phyloP scores from a whole-genome alignment of 2,797 vertebrate genomes.

The Loris lydekkerianus region DNA sequence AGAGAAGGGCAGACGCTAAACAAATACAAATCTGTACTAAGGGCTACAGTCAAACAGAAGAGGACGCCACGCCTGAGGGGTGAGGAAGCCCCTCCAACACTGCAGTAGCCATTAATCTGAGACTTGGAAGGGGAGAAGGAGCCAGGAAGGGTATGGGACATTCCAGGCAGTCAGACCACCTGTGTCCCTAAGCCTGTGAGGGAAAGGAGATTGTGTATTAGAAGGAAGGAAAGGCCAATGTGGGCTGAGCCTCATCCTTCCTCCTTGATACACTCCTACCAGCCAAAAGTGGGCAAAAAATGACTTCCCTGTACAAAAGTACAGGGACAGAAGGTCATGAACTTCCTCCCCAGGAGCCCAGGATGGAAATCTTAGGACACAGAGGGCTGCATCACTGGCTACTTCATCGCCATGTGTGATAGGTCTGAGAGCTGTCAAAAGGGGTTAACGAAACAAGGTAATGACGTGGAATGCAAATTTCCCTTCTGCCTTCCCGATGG shows the following conservation, averaged over 20 bases:
- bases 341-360: background rate
- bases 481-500: background rate
- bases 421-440: background rate
- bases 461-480: background rate
- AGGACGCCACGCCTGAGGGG: background rate
- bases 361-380: background rate
- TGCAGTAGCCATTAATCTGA: background rate
- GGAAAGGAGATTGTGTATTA: background rate
- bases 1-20: background rate
- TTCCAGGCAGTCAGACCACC: background rate
- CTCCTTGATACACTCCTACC: background rate
- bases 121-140: background rate
- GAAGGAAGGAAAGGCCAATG: background rate
- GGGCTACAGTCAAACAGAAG: background rate
- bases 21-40: background rate
- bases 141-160: background rate
- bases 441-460: background rate
- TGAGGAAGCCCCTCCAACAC: background rate
- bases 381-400: background rate
- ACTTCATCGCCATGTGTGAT: background rate
- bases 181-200: background rate
- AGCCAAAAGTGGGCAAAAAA: background rate
- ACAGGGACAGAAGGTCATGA: background rate
- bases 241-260: background rate
- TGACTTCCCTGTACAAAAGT: background rate